Evolutionary conservation across 2,113 vertebrate species (phyloP), one percentile per base, ranked within the genome.

Genomic region (Rattus rattus): DNA sequence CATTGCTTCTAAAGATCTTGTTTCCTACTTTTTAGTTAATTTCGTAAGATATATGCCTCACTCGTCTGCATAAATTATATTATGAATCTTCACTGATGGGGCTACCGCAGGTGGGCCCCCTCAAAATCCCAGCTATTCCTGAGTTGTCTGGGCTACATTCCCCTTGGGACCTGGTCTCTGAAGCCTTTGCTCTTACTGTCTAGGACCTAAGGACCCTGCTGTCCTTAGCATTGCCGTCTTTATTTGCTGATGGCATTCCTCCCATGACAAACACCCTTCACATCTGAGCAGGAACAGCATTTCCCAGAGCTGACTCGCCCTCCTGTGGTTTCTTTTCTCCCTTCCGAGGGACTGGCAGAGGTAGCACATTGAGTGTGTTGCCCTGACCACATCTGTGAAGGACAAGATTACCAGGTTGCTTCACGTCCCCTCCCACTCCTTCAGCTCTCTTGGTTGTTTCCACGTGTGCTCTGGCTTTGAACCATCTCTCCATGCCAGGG

Each of bases 21-120:
- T 92, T 91, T 91, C 12, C 61, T 87, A 63, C n/a, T 86, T 90
- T 92, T 81, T 67, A 87, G 73, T 87, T 83, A 93, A 86, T 73
- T 90, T 79, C 63, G 86, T 91, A 36, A 94, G 24, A 65, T 65
- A 43, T 36, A 43, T 86, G 47, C 72, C 91, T 96, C n/a, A 92
- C 20, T 93, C 94, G 43, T 88, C 47, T 88, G 47, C 36, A 81
- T 20, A 52, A n/a, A 88, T 94, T 92, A 83, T 86, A 65, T 16
- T 77, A 59, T 22, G 56, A 79, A 24, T 54, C 28, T 90, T 22
- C 47, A 36, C 61, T 17, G 43, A 19, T 69, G 61, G 49, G 87
- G 20, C 17, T 52, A 36, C 13, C 87, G 28, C 26, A 83, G 20
- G 56, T 61, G 3, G 77, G 6, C 26, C 39, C 39, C 43, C 54